Conservation (phyloP, 35 echinoderm and acorn worm genomes). For the Hemicentrotus pulcherrimus region DNA sequence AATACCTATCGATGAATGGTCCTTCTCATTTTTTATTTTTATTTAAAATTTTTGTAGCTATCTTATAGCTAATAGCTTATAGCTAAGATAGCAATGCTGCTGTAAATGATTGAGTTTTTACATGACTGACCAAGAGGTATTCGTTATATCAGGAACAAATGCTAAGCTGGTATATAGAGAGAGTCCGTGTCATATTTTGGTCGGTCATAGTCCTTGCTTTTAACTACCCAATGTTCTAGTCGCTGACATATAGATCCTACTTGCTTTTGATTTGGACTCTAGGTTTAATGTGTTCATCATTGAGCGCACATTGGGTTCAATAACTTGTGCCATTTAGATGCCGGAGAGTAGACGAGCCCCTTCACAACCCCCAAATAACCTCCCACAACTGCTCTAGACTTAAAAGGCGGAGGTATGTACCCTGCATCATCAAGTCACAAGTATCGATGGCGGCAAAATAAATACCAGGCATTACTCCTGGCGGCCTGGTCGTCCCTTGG, state of each 20-base stretch:
- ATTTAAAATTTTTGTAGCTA: too few species aligned
- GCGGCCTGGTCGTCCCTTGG: not conserved
- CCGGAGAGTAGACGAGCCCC: not conserved
- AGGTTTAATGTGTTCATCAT: not conserved
- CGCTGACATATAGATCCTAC: not conserved
- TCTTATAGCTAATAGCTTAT: too few species aligned
- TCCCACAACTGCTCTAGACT: not conserved
- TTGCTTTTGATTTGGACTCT: not conserved
- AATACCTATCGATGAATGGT: too few species aligned
- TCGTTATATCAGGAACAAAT: not conserved
- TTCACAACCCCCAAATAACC: not conserved
- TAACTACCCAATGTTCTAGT: not conserved
- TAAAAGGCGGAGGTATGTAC: constrained; percentile 51
- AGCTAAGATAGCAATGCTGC: too few species aligned
- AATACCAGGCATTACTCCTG: constrained; percentile 31
- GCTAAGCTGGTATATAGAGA: not conserved
- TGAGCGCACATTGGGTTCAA: not conserved
- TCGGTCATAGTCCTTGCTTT: not conserved
- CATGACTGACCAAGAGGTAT: not conserved
- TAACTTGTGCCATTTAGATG: not conserved
- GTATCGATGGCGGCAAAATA: constrained; percentile 44
- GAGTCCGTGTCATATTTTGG: not conserved
- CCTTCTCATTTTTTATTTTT: too few species aligned
- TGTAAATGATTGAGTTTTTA: not conserved
- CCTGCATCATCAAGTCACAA: constrained; percentile 21